Conservation (phyloP, 2,113 vertebrate species). For the Engystomops pustulosus region DNA sequence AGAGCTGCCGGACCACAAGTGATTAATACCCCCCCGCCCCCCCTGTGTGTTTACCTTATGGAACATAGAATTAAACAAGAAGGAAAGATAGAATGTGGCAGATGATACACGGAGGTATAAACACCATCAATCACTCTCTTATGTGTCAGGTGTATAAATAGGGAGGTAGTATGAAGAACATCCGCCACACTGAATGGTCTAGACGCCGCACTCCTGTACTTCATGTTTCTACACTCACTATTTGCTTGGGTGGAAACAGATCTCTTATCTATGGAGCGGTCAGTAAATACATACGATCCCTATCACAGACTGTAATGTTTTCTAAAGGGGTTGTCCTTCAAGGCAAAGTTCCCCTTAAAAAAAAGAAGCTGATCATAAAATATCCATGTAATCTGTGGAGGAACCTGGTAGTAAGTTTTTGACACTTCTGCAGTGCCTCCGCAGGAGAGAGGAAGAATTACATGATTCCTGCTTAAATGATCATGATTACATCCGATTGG, state of each 20-base stretch:
- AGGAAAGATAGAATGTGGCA: background rate
- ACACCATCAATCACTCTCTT: background rate
- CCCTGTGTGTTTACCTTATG: background rate
- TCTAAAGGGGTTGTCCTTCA: background rate
- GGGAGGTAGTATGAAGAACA: background rate
- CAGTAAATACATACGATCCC: background rate
- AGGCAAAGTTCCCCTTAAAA: no score
- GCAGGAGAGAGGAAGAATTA: background rate
- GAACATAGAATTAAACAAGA: background rate
- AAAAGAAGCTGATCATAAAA: background rate
- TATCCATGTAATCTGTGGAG: no score
- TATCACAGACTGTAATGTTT: background rate
- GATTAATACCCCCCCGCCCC: background rate
- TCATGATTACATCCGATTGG: background rate
- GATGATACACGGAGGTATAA: background rate
- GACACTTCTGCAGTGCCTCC: background rate
- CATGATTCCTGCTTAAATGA: background rate
- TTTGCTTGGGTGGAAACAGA: background rate
- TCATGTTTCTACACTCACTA: background rate
- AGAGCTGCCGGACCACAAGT: background rate
- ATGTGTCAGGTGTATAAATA: background rate
- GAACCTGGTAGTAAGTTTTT: background rate
- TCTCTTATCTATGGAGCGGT: background rate
- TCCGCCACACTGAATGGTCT: background rate
- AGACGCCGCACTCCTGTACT: background rate